Conservation (phyloP, 2,797 vertebrate species). For the Champsocephalus esox region DNA sequence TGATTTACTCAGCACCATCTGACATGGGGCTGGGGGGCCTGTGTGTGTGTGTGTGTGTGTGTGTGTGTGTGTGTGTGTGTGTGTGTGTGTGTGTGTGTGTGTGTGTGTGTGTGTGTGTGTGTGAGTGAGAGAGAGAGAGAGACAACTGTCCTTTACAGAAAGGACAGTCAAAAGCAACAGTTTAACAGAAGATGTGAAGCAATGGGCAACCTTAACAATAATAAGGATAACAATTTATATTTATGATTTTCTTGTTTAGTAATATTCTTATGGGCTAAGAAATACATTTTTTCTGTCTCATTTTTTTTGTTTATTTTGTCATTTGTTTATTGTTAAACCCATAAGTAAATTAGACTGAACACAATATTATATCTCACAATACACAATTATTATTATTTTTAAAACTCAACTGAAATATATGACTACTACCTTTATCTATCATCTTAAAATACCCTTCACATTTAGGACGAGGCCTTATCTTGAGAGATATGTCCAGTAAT, state of each 20-base stretch:
- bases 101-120: too few relatives aligned
- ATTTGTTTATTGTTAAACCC: not conserved
- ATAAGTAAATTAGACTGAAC: not conserved
- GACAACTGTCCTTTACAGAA: constrained; percentile 73
- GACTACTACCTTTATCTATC: not conserved
- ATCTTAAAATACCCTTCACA: not conserved
- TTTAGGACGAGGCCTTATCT: not conserved
- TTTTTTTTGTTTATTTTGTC: not conserved
- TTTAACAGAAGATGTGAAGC: constrained; percentile 55
- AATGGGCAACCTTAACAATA: constrained; percentile 26
- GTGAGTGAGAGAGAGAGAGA: too few relatives aligned
- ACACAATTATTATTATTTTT: not conserved
- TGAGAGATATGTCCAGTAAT: not conserved
- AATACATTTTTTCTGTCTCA: not conserved
- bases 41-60: constrained; percentile 32
- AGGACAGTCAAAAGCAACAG: constrained; percentile 75
- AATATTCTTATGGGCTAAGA: not conserved
- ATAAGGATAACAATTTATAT: constrained; percentile 14
- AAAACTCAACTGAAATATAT: constrained; percentile 1
- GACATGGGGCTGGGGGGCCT: constrained; percentile 76
- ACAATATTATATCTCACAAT: not conserved
- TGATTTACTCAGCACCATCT: constrained; percentile 93
- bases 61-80: constrained; percentile 11
- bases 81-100: constrained; percentile 25
- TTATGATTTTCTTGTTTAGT: constrained; percentile 25